Conservation (phyloP, 2,797 vertebrate species). For the Percopsis omiscomaycus region DNA sequence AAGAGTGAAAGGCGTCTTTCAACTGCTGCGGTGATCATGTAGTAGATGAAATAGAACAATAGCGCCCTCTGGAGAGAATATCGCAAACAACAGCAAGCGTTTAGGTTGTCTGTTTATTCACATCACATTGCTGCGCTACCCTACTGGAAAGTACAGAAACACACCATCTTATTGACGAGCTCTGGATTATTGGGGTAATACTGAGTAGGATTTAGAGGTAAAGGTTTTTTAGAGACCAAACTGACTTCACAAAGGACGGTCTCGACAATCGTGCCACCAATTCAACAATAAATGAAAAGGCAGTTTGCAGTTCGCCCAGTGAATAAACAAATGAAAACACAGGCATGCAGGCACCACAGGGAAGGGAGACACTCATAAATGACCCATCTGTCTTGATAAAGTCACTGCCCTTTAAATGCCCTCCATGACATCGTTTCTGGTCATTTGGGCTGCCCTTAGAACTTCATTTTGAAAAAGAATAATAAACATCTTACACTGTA, state of each 20-base stretch:
- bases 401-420: conserved; percentile 59
- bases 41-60: conserved; percentile 52
- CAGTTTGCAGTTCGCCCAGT: conserved; percentile 55
- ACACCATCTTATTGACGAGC: not conserved
- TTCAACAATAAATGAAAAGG: conserved; percentile 46
- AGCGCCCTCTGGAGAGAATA: conserved; percentile 65
- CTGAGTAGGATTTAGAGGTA: too few species aligned
- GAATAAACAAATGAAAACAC: conserved; percentile 67
- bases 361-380: conserved; percentile 57
- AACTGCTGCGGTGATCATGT: not conserved
- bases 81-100: not conserved
- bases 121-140: not conserved
- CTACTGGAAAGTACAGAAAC: not conserved
- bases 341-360: conserved; percentile 44
- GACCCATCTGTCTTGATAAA: conserved; percentile 65
- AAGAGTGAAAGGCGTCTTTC: not conserved
- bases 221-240: too few species aligned
- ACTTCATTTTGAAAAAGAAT: conserved; percentile 9
- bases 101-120: not conserved
- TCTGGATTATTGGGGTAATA: too few species aligned
- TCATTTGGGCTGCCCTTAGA: conserved; percentile 19
- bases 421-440: conserved; percentile 54
- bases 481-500: conserved; percentile 12
- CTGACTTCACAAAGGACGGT: too few species aligned
- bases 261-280: conserved; percentile 18